These are phyloP conservation scores for Apogon talboti DNA, from an alignment of 2,797 vertebrate genomes.

Conservation along the genomic window DNA sequence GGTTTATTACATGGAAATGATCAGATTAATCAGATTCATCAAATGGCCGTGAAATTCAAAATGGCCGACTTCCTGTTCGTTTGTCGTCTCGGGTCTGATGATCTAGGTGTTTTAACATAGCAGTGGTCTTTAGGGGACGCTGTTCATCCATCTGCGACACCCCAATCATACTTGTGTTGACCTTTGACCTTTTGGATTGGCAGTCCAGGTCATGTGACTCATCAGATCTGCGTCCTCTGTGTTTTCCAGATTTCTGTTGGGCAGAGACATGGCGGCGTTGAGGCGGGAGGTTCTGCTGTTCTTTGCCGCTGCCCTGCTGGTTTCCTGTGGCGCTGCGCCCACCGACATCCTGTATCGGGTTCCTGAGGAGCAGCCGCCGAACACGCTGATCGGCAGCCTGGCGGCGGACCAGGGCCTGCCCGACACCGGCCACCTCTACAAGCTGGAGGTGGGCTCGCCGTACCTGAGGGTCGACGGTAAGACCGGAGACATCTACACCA, in stretches of 20 bases:
- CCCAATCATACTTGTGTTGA: no score
- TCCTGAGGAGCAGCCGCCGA: slow-evolving; percentile 94
- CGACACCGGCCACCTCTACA: slow-evolving; percentile 94
- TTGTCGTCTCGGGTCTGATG: no score
- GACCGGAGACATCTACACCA: slow-evolving; percentile 97
- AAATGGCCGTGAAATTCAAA: no score
- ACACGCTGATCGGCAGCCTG: slow-evolving; percentile 93
- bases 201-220: no score
- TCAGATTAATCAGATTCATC: no score
- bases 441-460: slow-evolving; percentile 93
- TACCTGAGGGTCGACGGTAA: slow-evolving; percentile 95
- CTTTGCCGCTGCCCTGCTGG: slow-evolving; percentile 57
- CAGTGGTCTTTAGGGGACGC: no score
- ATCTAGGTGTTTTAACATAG: no score
- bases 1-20: no score
- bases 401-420: slow-evolving; percentile 93
- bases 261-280: slow-evolving; percentile 69
- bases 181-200: no score
- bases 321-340: slow-evolving; percentile 47
- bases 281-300: slow-evolving; percentile 56
- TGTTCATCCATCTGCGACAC: no score
- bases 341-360: slow-evolving; percentile 87
- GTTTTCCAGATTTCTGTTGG: slow-evolving; percentile 63
- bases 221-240: neutral
- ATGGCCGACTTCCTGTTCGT: no score